These are phyloP conservation scores for Ammospiza caudacuta DNA, from an alignment of 2,113 vertebrate species.

Conservation along the genomic window DNA sequence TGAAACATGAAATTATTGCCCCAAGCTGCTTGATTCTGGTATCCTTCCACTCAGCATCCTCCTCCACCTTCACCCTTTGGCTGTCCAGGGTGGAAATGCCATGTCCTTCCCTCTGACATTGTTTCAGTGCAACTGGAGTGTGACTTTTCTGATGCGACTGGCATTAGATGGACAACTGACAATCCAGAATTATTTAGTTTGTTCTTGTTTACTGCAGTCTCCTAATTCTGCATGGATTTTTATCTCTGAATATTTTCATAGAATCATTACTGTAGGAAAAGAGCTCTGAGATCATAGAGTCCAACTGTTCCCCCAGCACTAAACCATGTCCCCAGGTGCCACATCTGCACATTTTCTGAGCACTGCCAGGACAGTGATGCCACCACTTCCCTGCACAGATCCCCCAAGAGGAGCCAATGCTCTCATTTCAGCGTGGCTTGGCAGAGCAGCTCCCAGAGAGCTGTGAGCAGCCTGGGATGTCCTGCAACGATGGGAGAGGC, in stretches of 20 bases:
- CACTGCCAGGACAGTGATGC: not conserved
- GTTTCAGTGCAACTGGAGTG: not conserved
- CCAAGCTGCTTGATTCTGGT: not conserved
- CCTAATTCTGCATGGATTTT: not conserved
- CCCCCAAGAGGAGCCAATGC: not conserved
- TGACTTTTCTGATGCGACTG: not conserved
- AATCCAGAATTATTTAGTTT: not conserved
- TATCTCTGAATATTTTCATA: not conserved
- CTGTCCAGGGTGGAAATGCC: not conserved
- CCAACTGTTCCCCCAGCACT: not conserved
- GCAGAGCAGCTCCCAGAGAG: not conserved
- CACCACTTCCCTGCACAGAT: not conserved
- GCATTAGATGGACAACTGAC: not conserved
- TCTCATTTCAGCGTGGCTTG: not conserved
- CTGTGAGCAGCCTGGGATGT: not conserved
- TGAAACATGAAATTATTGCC: not conserved
- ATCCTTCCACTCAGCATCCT: not conserved
- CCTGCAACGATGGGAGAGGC: not conserved
- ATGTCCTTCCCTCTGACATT: not conserved
- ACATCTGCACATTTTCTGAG: not conserved
- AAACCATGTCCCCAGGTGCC: not conserved
- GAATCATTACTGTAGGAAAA: not conserved
- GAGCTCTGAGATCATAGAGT: not conserved
- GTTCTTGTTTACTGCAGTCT: not conserved
- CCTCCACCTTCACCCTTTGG: not conserved